Percentiles rank a stretch among this genome's conserved stretches.
These are phyloP conservation scores for Gambusia yucatana DNA, from an alignment of 2,797 vertebrate genomes.

Conservation along the genomic window DNA sequence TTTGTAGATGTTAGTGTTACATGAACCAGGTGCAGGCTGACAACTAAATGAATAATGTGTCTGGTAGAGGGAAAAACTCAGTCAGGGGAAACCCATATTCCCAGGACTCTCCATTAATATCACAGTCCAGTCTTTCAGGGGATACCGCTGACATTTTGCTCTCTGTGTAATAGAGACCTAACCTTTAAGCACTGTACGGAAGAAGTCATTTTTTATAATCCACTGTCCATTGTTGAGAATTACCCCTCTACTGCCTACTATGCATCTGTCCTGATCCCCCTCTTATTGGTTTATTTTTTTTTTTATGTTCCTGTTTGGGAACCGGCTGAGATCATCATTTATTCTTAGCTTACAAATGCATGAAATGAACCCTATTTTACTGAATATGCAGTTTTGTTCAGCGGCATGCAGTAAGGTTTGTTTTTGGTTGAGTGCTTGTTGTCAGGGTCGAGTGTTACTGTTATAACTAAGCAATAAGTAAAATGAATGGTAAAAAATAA, in stretches of 20 bases:
- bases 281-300: conserved; percentile 39
- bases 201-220: conserved; percentile 91
- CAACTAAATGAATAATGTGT: conserved; percentile 82
- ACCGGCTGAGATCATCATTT: conserved; percentile 48
- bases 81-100: conserved; percentile 78
- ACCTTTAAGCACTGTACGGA: conserved; percentile 90
- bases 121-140: conserved; percentile 79
- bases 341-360: conserved; percentile 23
- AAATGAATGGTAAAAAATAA: not conserved
- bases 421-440: not conserved
- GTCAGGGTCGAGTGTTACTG: not conserved
- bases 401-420: not conserved
- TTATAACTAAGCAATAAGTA: not conserved
- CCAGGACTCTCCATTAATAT: conserved; percentile 83
- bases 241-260: conserved; percentile 63
- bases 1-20: conserved; percentile 76
- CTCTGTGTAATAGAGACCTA: conserved; percentile 88
- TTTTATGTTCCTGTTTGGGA: conserved; percentile 26
- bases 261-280: conserved; percentile 69
- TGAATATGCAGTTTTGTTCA: conserved; percentile 10
- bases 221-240: conserved; percentile 79
- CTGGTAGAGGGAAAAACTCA: conserved; percentile 72
- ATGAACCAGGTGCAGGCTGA: conserved; percentile 80
- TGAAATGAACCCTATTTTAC: conserved; percentile 37
- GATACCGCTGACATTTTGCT: conserved; percentile 85